Percentiles rank a stretch among this genome's conserved stretches.
These are phyloP conservation scores for Scaptodrosophila lebanonensis DNA, from an alignment of 1,140 invertebrate species.

Conservation along the genomic window DNA sequence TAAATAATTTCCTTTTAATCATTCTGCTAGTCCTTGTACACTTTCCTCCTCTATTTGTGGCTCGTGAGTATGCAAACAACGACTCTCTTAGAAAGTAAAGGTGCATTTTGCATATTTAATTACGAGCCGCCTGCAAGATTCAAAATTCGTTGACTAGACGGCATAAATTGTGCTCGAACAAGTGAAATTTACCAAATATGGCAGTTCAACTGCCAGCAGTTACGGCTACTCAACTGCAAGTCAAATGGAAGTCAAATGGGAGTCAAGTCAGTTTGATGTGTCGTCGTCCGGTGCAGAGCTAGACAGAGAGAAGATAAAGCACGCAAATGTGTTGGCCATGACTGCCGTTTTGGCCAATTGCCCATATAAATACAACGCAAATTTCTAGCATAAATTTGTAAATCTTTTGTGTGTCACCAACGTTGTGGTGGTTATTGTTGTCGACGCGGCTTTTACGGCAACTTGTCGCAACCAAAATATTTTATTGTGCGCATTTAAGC, in stretches of 20 bases:
- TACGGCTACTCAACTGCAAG: conserved; percentile 38
- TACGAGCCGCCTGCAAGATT: conserved; percentile 1
- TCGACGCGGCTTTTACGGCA: conserved; percentile 41
- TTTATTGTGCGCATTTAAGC: conserved; percentile 40
- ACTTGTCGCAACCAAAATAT: conserved; percentile 39
- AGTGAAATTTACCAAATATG: conserved; percentile 68
- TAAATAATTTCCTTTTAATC: too few species aligned
- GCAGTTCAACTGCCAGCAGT: too few species aligned
- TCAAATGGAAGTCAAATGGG: conserved; percentile 45
- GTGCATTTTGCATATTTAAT: conserved; percentile 43
- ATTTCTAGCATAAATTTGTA: conserved; percentile 59
- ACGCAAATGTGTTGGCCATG: conserved; percentile 58
- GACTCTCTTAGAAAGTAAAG: conserved; percentile 46
- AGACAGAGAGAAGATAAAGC: conserved; percentile 38
- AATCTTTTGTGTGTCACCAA: conserved; percentile 55
- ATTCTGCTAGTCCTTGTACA: too few species aligned
- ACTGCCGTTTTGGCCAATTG: conserved; percentile 65
- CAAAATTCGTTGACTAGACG: conserved; percentile 29
- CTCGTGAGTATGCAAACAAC: conserved; percentile 45
- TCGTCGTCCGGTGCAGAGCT: conserved; percentile 2
- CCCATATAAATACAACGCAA: conserved; percentile 57
- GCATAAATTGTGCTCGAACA: conserved; percentile 48
- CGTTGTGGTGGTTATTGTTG: conserved; percentile 4
- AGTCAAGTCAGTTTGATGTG: conserved; percentile 57
- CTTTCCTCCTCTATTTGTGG: too few species aligned